phyloP scores from a whole-genome alignment of 2,113 vertebrate species.

The Lycaon pictus region DNA sequence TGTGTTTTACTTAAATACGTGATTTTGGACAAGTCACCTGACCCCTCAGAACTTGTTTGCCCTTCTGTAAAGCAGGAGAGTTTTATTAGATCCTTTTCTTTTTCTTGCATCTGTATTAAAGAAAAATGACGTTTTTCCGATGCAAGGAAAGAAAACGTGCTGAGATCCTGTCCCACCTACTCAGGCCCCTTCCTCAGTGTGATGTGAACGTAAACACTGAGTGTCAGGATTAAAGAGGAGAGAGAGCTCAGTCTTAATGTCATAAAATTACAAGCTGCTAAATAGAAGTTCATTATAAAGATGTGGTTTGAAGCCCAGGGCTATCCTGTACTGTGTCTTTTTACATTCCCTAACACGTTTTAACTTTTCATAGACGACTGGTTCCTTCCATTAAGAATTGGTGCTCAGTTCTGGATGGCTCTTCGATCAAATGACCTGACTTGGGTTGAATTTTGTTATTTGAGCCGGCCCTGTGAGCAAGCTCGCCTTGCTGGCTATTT shows the following conservation, averaged over 20 bases:
- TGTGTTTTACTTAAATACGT: not conserved
- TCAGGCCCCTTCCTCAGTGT: not conserved
- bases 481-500: not conserved
- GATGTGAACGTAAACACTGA: not conserved
- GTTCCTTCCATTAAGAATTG: not conserved
- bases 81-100: not conserved
- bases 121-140: no score
- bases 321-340: not conserved
- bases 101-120: no score
- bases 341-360: not conserved
- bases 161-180: not conserved
- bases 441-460: not conserved
- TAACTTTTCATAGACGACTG: not conserved
- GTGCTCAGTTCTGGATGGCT: not conserved
- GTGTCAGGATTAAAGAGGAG: not conserved
- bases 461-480: not conserved
- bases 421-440: not conserved
- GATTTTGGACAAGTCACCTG: not conserved
- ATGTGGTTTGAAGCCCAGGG: not conserved
- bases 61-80: not conserved
- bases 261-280: not conserved
- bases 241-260: not conserved
- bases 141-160: no score
- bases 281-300: not conserved
- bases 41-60: not conserved